Evolutionary conservation across 2,888 invertebrate species (phyloP), one percentile per base, ranked within the genome.

Genomic region (Monoplex corrugatus): DNA sequence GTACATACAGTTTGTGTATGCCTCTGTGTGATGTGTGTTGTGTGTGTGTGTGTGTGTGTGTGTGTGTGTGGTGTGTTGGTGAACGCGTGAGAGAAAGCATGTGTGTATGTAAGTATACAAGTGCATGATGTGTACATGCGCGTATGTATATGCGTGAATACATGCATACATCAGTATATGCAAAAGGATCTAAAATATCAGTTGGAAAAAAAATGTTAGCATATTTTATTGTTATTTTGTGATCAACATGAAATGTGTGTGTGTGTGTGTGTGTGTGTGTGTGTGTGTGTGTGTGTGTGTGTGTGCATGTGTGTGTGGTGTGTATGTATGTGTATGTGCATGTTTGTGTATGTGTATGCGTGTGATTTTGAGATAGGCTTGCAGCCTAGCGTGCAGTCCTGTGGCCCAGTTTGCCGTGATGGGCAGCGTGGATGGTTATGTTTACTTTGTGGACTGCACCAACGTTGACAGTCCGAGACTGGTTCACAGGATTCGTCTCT

Each of bases 371-470:
- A n/a, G 84, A 16, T 87, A 94, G 94, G 93, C 92, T 13, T 87
- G 91, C 16, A 90, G 92, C 80, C 72, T 96, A 87, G 95, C 94
- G 0, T 93, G 94, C 91, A 95, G 95, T 90, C 95, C 95, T 6
- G 89, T 95, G 86, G 87, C 91, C 38, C 93, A 94, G 89, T 90
- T 94, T 44, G 94, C 92, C 45, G 95, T 93, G 35, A 94, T 95
- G 13, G 96, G 96, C 16, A 94, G 94, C 13, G 93, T 87, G 8
- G 90, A 91, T 35, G 96, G 96, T 1, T 91, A 93, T 87, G 75
- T 95, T n/a, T 94, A 92, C 89, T 93, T 94, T 83, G 89, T 95
- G 28, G 96, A 96, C 89, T 87, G 95, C 57, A 93, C 92, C 23
- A 90, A 93, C 13, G 82, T 93, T 0, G 91, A 94, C 38, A 90